Percentiles rank a stretch among this genome's conserved stretches.
phyloP scores from a whole-genome alignment of 2,888 invertebrate species.

The Polydrusus cervinus region DNA sequence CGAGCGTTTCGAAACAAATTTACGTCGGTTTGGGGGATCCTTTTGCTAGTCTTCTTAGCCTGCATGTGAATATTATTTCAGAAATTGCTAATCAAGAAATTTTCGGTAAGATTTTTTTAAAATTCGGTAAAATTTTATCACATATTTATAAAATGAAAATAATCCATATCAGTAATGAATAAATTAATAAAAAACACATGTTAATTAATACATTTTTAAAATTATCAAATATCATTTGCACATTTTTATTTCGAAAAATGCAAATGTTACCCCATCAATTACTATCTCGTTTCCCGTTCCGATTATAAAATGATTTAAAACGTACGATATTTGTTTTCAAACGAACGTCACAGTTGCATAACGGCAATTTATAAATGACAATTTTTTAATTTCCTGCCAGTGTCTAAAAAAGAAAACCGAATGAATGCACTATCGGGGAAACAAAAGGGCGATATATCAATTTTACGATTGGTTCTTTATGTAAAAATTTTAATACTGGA shows the following conservation, averaged over 20 bases:
- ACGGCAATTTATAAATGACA: conserved; percentile 5
- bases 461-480: not conserved
- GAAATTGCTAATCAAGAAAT: too few species aligned
- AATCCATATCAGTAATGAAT: too few species aligned
- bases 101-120: too few species aligned
- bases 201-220: too few species aligned
- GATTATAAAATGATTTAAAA: conserved; percentile 9
- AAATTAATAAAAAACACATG: too few species aligned
- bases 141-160: too few species aligned
- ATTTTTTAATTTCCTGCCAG: conserved; percentile 1
- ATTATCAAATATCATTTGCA: not conserved
- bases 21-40: too few species aligned
- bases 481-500: not conserved
- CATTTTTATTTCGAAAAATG: not conserved
- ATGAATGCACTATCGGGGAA: not conserved
- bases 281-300: not conserved
- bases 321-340: not conserved
- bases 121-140: too few species aligned
- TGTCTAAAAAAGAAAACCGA: not conserved
- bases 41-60: too few species aligned
- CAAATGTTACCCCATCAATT: not conserved
- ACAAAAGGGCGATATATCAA: not conserved
- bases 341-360: conserved; percentile 6
- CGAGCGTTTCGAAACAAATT: too few species aligned
- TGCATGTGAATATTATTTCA: too few species aligned